phyloP scores from a whole-genome alignment of 2,888 invertebrate genomes.

The Pollenia griseotomentosa region DNA sequence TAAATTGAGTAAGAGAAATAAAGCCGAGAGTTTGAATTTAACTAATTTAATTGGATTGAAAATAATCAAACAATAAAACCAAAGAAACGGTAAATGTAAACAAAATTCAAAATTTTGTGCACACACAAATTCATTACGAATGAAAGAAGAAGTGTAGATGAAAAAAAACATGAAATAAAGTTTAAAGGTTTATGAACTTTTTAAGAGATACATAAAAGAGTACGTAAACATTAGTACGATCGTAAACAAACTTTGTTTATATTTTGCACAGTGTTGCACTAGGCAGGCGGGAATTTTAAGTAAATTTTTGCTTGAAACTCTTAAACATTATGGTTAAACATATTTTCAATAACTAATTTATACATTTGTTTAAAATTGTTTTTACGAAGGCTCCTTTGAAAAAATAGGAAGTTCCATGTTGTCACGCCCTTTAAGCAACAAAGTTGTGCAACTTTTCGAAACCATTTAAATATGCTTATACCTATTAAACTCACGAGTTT shows the following conservation, averaged over 20 bases:
- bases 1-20: slow-evolving; percentile 25
- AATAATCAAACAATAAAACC: slow-evolving; percentile 45
- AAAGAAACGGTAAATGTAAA: slow-evolving; percentile 51
- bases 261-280: neutral
- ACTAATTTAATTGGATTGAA: slow-evolving; percentile 52
- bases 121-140: neutral
- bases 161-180: slow-evolving; percentile 5
- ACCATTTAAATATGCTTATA: no score
- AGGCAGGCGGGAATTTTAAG: neutral
- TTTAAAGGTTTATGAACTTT: slow-evolving; percentile 61
- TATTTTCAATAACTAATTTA: no score
- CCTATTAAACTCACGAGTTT: slow-evolving; percentile 3
- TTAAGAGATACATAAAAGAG: slow-evolving; percentile 22
- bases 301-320: no score
- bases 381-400: neutral
- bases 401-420: neutral
- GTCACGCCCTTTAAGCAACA: neutral
- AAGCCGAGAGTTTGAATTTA: slow-evolving; percentile 35
- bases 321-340: no score
- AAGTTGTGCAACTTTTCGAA: neutral
- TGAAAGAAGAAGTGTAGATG: neutral
- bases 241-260: slow-evolving; percentile 25
- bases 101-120: slow-evolving; percentile 1
- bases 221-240: neutral
- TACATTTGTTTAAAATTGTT: neutral